Percentiles rank a stretch among this genome's conserved stretches.
These are phyloP conservation scores for Eueremaeus valkanovi DNA, from an alignment of 2,888 invertebrate genomes.

Conservation along the genomic window DNA sequence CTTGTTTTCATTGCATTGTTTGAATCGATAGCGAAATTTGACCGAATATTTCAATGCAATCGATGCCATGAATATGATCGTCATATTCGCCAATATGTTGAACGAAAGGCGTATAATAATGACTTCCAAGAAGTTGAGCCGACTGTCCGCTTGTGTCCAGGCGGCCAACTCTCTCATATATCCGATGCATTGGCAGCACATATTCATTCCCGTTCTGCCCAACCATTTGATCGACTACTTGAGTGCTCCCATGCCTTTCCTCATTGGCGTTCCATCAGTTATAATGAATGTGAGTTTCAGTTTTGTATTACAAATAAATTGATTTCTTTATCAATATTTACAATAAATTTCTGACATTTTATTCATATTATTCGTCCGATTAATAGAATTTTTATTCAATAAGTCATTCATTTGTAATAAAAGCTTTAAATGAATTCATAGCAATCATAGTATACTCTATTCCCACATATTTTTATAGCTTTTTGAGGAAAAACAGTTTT, in stretches of 20 bases:
- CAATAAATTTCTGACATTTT: too few relatives aligned
- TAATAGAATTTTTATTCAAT: too few relatives aligned
- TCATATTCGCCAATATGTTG: conserved; percentile 86
- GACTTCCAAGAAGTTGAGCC: conserved; percentile 79
- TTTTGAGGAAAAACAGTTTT: too few relatives aligned
- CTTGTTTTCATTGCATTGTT: conserved; percentile 32
- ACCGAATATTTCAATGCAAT: conserved; percentile 98
- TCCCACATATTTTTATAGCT: too few relatives aligned
- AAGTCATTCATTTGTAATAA: too few relatives aligned
- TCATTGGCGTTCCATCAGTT: conserved; percentile 86
- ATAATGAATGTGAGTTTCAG: conserved; percentile 66
- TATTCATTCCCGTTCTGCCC: conserved; percentile 93
- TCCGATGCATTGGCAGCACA: conserved; percentile 97
- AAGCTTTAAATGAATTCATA: too few relatives aligned
- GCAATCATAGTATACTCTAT: too few relatives aligned
- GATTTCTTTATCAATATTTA: not conserved
- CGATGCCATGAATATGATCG: conserved; percentile 88
- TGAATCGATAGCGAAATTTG: conserved; percentile 72
- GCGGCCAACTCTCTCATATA: conserved; percentile 91
- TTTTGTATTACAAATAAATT: not conserved
- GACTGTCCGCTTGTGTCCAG: conserved; percentile 77
- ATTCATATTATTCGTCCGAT: too few relatives aligned
- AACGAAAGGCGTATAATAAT: conserved; percentile 90
- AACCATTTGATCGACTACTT: conserved; percentile 81
- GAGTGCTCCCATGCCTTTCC: conserved; percentile 92